Evolutionary conservation across 2,797 vertebrate genomes (phyloP), one percentile per base, ranked within the genome.

Genomic region (Phaenicophaeus curvirostris): DNA sequence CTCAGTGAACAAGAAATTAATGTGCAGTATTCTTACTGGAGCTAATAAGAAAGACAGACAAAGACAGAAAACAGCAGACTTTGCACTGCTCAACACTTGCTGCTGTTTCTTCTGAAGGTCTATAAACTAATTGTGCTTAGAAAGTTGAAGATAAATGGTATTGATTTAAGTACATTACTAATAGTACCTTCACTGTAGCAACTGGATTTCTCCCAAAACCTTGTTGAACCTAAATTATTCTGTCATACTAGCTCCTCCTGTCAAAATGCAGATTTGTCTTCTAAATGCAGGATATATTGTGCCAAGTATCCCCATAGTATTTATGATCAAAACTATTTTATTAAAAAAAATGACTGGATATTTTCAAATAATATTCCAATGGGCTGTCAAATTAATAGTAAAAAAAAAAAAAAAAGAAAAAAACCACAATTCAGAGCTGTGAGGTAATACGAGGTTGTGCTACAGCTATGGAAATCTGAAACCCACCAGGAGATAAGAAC

Each of bases 241-340:
- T 94, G 75, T 85, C 92, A 85, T 90, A 89, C 46, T 85, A 62
- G 35, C 76, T 88, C 62, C 89, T 95, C 25, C 79, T 67, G 76
- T 91, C 89, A 89, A 93, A 95, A 96, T 48, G 76, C 39, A 95
- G 51, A 95, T 93, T 94, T 90, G 51, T 93, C 89, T 93, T 87
- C 83, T 84, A 84, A 92, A 96, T 95, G 76, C 31, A 93, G 78
- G 37, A 81, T 91, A 75, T 75, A 66, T 53, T 85, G 66, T 90
- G 76, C 89, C 93, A 96, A 87, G 20, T 74, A 85, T 72, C 41
- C 48, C 37, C 50, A 74, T 5, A 89, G 58, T 51, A 85, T 75
- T 94, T 89, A 89, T 76, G 89, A 91, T 69, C 33, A 71, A 93
- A 96, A 95, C 92, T 90, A 90, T 95, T 95, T 94, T 87, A 85